Base-by-base conservation (phyloP, 2,113 vertebrate genomes). In the Clarias macrocephalus region DNA sequence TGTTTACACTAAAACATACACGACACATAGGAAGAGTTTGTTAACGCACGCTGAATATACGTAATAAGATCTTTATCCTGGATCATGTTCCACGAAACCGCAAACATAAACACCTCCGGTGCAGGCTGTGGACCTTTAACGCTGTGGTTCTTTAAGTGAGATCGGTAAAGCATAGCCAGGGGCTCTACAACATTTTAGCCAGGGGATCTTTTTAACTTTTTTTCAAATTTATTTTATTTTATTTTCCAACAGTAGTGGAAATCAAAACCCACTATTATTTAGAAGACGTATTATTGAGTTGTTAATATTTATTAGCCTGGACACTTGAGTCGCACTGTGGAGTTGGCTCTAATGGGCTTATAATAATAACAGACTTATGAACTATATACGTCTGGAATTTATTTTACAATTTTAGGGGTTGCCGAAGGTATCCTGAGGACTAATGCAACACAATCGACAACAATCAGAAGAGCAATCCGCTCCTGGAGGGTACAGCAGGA, bases 51-150 rank as follows among this genome's bases (percentile, higher is more conserved):
- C 52, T 81, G 63, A 56, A 72, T 68, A 73, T 62, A 48, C 48
- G 42, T 82, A 30, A 62, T 72, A 66, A 54, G 33, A 81, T 37
- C 77, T 48, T 65, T 65, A 37, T 63, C 59, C 8, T 37, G 80
- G 60, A 82, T 82, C 37, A 65, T 65, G 37, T 63, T 25, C 19
- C 62, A 66, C 6, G n/a, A 81, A 81, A 81, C 79, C 57, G 12
- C 79, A 81, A 62, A 15, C 37, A 28, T 83, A 66, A 83, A 66
- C 62, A 83, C 62, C 62, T 66, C 23, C 66, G 28, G n/a, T 54
- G 37, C 60, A 42, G 77, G 33, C 80, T 60, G 48, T 33, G 48
- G 33, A 65, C 60, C 59, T 16, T 65, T 63, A 82, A 11, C 13
- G 33, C 21, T 80, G 56, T 12, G 30, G 18, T 5, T 60, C 77